Base-by-base conservation (phyloP, 2,888 invertebrate species). In the Rotaria macrura region DNA sequence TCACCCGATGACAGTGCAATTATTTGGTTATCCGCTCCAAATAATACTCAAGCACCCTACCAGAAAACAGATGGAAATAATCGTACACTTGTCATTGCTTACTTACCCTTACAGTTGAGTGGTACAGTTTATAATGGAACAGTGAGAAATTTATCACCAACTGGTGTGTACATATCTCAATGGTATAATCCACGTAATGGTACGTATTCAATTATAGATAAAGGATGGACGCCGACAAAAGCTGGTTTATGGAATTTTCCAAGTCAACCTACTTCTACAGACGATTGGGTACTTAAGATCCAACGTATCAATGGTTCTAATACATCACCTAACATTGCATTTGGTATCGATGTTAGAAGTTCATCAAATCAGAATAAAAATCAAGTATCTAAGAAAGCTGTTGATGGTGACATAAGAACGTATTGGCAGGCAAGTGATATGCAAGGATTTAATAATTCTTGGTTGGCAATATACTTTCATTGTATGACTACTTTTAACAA, bases 121-220 rank as follows among this genome's bases (percentile, higher is more conserved):
- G 65, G 65, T 17, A 65, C 65, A 34, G 65, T 65, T 17, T 65
- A 65, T 29, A 65, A 65, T 65, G 65, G 65, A 29, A 65, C 65
- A 65, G 65, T 65, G 2, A n/a, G 17, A 34, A 65, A 65, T 6
- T 29, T 65, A 14, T 65, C 65, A 34, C 65, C 65, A 17, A 65
- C 65, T 29, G 34, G 34, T 17, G 29, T 29, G 29, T 65, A 65
- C 17, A 65, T 10, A 5, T 65, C 65, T 17, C 65, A 34, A 34
- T 65, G 65, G 65, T 65, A 34, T 29, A 65, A 65, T 65, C 65
- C 65, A 65, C 65, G 65, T 20, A 65, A 65, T 65, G 65, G 65
- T 29, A 34, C 34, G 1, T 65, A 65, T 34, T 29, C 29, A 65
- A 34, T 65, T 29, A 65, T 65, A 65, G 65, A 65, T 4, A 5